These are phyloP conservation scores for Phasia obesa DNA, from an alignment of 2,888 invertebrate genomes.

Conservation along the genomic window DNA sequence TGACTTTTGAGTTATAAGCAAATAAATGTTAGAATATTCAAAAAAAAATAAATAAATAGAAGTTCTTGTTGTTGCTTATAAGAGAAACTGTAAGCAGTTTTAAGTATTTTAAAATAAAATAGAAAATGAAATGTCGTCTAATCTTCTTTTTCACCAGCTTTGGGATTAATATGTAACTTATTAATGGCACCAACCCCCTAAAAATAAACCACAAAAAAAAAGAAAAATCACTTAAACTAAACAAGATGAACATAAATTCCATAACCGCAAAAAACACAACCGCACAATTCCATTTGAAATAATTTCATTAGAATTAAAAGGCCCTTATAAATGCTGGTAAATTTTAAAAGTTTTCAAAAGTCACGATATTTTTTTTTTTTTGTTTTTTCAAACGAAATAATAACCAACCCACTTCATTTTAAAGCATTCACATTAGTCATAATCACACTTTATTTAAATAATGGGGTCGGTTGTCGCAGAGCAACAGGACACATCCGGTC, in stretches of 20 bases:
- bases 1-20: neutral
- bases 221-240: slow-evolving; percentile 36
- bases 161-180: neutral
- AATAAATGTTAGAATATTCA: neutral
- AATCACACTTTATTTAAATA: slow-evolving; percentile 57
- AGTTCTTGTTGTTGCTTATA: too few species aligned
- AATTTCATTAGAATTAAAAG: neutral
- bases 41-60: too few species aligned
- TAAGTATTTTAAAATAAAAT: neutral
- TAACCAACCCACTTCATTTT: slow-evolving; percentile 49
- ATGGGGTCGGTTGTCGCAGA: slow-evolving; percentile 31
- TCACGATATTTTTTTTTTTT: too few species aligned
- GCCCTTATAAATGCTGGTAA: slow-evolving; percentile 28
- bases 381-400: neutral
- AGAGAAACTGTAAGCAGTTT: neutral
- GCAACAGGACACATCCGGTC: slow-evolving; percentile 51
- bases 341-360: slow-evolving; percentile 2
- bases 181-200: slow-evolving; percentile 49
- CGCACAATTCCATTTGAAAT: slow-evolving; percentile 42
- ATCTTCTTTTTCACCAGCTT: slow-evolving; percentile 1
- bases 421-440: slow-evolving; percentile 64
- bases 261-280: slow-evolving; percentile 42
- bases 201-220: slow-evolving; percentile 24
- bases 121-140: slow-evolving; percentile 3
- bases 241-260: slow-evolving; percentile 33